These are phyloP conservation scores for Mohoua ochrocephala DNA, from an alignment of 2,113 vertebrate genomes.

Conservation along the genomic window DNA sequence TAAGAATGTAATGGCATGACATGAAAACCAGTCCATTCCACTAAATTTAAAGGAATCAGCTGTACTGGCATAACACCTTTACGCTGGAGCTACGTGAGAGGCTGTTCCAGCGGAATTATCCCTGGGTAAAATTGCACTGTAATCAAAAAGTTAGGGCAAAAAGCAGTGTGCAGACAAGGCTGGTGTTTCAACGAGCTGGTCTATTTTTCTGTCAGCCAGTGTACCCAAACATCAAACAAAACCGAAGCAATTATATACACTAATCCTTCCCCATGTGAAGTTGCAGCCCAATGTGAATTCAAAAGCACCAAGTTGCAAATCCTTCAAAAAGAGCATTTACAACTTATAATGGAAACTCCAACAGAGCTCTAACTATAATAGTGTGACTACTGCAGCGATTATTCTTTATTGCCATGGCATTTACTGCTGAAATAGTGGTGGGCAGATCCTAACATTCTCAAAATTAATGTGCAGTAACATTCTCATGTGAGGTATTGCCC, in stretches of 20 bases:
- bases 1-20: not conserved
- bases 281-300: slow-evolving; percentile 50
- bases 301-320: slow-evolving; percentile 44
- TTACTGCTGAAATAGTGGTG: slow-evolving; percentile 59
- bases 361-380: slow-evolving; percentile 43
- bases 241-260: slow-evolving; percentile 27
- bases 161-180: not conserved
- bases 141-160: slow-evolving; percentile 43
- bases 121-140: not conserved
- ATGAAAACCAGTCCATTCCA: not conserved
- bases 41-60: not conserved
- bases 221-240: slow-evolving; percentile 58
- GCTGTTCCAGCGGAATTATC: not conserved
- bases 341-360: slow-evolving; percentile 61
- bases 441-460: slow-evolving; percentile 42
- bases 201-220: slow-evolving; percentile 38
- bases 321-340: slow-evolving; percentile 55
- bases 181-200: slow-evolving; percentile 21
- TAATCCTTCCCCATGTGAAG: slow-evolving; percentile 47
- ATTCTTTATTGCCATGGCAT: slow-evolving; percentile 63
- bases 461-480: slow-evolving; percentile 65
- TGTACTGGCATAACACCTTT: not conserved
- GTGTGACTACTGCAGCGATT: slow-evolving; percentile 36
- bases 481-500: slow-evolving; percentile 31
- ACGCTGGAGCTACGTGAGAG: not conserved